Percentiles rank a stretch among this genome's conserved stretches.
phyloP scores from a whole-genome alignment of 2,888 invertebrate species.

The Stenolophus ochropezus region DNA sequence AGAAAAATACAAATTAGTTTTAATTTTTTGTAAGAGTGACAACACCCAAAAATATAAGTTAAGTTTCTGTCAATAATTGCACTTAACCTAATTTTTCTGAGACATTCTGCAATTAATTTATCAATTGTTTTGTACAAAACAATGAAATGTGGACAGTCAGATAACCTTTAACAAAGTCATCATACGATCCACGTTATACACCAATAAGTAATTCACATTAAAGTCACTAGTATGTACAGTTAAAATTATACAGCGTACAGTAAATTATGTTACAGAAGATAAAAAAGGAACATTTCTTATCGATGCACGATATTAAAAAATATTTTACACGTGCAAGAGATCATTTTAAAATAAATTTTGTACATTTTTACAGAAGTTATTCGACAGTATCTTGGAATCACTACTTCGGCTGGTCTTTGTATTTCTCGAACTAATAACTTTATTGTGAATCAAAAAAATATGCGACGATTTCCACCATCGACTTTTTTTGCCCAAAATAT shows the following conservation, averaged over 20 bases:
- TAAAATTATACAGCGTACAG: constrained; percentile 40
- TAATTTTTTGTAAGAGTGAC: no score
- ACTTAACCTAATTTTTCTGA: background rate
- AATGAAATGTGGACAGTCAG: constrained; percentile 12
- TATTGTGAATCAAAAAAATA: constrained; percentile 54
- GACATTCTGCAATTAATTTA: background rate
- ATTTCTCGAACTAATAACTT: constrained; percentile 51
- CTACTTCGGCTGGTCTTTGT: constrained; percentile 3
- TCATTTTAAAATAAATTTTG: constrained; percentile 52
- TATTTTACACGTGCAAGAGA: constrained; percentile 53
- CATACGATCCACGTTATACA: constrained; percentile 48
- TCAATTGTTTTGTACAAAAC: background rate
- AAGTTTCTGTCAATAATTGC: no score
- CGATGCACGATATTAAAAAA: constrained; percentile 54
- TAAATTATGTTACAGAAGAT: constrained; percentile 42
- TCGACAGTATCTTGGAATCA: constrained; percentile 28
- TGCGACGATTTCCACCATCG: background rate
- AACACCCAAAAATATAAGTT: no score
- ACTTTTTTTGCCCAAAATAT: background rate
- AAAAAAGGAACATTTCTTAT: constrained; percentile 16
- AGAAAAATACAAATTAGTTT: background rate
- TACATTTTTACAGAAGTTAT: constrained; percentile 57
- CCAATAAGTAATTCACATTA: constrained; percentile 59
- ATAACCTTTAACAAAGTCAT: background rate
- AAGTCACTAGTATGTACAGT: constrained; percentile 58